phyloP scores from a whole-genome alignment of 2,113 vertebrate genomes.

The Typhlomys cinereus region DNA sequence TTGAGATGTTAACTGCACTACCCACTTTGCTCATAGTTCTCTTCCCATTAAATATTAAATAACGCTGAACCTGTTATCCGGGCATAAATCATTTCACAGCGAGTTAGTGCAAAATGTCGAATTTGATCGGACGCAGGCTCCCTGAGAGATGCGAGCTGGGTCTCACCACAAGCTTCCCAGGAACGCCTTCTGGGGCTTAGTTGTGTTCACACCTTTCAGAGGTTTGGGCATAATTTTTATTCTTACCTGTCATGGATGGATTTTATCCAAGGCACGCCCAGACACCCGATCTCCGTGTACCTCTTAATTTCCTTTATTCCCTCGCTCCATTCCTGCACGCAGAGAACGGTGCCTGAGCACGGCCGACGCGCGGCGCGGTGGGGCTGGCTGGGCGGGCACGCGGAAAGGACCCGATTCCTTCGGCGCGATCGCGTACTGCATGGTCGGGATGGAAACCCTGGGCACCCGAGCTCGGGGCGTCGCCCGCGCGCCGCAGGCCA shows the following conservation, averaged over 20 bases:
- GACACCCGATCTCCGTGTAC: conserved; percentile 72
- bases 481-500: conserved; percentile 2
- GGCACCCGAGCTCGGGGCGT: neutral
- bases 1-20: neutral
- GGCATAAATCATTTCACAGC: conserved; percentile 26
- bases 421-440: neutral
- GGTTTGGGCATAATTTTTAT: conserved; percentile 36
- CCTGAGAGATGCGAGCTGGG: neutral
- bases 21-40: neutral
- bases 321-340: conserved; percentile 41
- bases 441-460: neutral
- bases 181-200: conserved; percentile 24
- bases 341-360: conserved; percentile 64
- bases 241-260: conserved; percentile 72
- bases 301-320: conserved; percentile 65
- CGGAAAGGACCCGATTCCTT: neutral
- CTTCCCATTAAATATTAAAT: conserved; percentile 28
- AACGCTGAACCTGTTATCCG: conserved; percentile 45
- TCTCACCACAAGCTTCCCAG: neutral
- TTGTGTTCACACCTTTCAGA: conserved; percentile 45
- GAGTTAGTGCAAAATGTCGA: neutral
- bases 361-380: neutral
- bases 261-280: conserved; percentile 66
- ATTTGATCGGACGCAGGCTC: neutral
- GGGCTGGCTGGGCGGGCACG: neutral